Evolutionary conservation across 2,113 vertebrate species (phyloP).

Genomic region (Genyomyrus donnyi): DNA sequence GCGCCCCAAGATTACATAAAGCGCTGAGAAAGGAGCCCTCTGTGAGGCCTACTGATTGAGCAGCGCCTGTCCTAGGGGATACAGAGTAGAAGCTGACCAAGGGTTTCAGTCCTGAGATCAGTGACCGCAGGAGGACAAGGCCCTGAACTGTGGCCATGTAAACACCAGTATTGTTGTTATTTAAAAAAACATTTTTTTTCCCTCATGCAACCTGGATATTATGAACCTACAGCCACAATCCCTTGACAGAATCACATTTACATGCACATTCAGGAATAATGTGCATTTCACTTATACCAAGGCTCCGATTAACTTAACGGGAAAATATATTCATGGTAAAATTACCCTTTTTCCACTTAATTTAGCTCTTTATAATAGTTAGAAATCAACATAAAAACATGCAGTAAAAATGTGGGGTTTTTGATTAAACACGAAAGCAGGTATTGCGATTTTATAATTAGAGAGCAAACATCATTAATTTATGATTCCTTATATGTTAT

Average conservation of each 20-base stretch:
- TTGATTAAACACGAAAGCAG: not conserved
- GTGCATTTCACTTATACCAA: not conserved
- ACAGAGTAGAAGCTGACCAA: not conserved
- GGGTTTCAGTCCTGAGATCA: not conserved
- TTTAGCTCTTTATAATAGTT: not conserved
- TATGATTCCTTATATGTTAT: not conserved
- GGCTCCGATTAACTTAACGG: not conserved
- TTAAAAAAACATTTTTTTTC: not conserved
- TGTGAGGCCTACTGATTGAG: not conserved
- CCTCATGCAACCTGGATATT: not conserved
- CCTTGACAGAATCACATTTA: not conserved
- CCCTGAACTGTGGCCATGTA: not conserved
- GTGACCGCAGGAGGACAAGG: not conserved
- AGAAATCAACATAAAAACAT: not conserved
- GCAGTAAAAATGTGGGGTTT: not conserved
- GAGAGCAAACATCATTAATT: not conserved
- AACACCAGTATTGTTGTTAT: not conserved
- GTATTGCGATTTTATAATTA: not conserved
- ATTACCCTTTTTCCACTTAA: not conserved
- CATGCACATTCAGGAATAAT: not conserved
- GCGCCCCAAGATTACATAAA: constrained; percentile 16
- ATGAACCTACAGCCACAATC: not conserved
- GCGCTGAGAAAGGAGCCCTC: constrained; percentile 53
- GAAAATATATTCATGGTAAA: not conserved
- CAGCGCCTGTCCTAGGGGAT: not conserved